Evolutionary conservation across 2,888 invertebrate genomes (phyloP).

Genomic region (Carcina quercana): DNA sequence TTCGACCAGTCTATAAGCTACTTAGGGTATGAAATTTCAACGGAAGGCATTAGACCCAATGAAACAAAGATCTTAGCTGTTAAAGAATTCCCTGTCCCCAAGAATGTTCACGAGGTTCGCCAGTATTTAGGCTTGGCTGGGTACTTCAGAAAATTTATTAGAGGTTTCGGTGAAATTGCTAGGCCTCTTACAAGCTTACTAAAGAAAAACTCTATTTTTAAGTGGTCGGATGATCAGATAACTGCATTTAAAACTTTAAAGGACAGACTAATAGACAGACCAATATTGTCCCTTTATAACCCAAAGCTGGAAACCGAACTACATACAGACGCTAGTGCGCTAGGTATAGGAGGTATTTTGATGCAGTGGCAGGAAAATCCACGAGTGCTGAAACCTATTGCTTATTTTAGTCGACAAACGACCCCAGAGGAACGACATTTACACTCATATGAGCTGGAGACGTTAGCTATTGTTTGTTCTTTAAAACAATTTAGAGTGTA

Average conservation of each 20-base stretch:
- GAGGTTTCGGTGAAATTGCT: conserved; percentile 16
- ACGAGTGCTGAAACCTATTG: conserved; percentile 15
- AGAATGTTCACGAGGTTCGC: conserved; percentile 15
- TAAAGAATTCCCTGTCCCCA: conserved; percentile 13
- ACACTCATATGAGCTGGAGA: conserved; percentile 22
- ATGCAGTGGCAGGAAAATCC: conserved; percentile 19
- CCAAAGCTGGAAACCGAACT: conserved; percentile 23
- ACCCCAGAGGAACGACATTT: conserved; percentile 14
- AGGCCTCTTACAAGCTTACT: conserved; percentile 13
- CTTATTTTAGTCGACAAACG: conserved; percentile 21
- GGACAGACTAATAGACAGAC: conserved; percentile 8
- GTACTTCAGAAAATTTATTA: conserved; percentile 19
- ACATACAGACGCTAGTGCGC: conserved; percentile 27
- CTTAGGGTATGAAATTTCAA: conserved; percentile 18
- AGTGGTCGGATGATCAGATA: conserved; percentile 9
- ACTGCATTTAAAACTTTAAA: conserved; percentile 8
- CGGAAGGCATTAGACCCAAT: conserved; percentile 12
- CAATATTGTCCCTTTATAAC: conserved; percentile 26
- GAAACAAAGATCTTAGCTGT: conserved; percentile 12
- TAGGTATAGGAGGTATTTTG: conserved; percentile 26
- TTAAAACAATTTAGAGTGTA: conserved; percentile 24
- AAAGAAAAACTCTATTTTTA: conserved; percentile 13
- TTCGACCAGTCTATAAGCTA: conserved; percentile 12
- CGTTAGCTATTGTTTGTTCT: conserved; percentile 22
- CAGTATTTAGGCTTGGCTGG: conserved; percentile 19